Percentiles rank a stretch among this genome's conserved stretches.
Evolutionary conservation across 2,888 invertebrate genomes (phyloP).

Genomic region (Tenthredo mesomela): DNA sequence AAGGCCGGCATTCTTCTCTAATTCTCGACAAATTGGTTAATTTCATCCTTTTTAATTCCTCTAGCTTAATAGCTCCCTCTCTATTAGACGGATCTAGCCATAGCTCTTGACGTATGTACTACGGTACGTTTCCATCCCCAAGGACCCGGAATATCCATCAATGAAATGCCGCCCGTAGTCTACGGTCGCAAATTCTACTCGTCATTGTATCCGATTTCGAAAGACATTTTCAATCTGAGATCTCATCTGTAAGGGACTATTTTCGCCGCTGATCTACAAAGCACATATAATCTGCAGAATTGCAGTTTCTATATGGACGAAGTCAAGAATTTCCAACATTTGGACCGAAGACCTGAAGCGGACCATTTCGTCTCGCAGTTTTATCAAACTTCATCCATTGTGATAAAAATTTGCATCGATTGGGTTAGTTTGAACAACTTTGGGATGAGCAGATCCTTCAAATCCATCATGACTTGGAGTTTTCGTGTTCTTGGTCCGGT

Average conservation of each 20-base stretch:
- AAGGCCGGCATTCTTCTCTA: slow-evolving; percentile 49
- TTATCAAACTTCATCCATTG: background rate
- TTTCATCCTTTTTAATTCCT: slow-evolving; percentile 52
- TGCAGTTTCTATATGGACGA: background rate
- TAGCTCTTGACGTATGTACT: slow-evolving; percentile 18
- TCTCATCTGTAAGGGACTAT: too few relatives aligned
- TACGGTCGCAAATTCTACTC: background rate
- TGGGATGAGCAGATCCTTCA: background rate
- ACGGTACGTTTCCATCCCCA: slow-evolving; percentile 17
- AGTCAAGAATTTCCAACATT: background rate
- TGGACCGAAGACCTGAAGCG: background rate
- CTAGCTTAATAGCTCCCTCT: slow-evolving; percentile 35
- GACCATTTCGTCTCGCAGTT: background rate
- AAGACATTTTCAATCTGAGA: too few relatives aligned
- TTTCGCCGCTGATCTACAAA: too few relatives aligned
- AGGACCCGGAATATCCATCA: background rate
- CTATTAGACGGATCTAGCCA: slow-evolving; percentile 30
- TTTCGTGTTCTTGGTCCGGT: background rate
- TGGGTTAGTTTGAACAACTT: background rate
- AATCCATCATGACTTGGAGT: background rate
- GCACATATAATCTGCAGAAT: too few relatives aligned
- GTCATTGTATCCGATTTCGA: background rate
- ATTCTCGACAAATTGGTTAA: slow-evolving; percentile 52
- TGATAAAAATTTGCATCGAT: background rate
- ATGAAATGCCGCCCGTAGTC: background rate